phyloP scores from a whole-genome alignment of 2,797 vertebrate species.

The Melanotaenia nigrans region DNA sequence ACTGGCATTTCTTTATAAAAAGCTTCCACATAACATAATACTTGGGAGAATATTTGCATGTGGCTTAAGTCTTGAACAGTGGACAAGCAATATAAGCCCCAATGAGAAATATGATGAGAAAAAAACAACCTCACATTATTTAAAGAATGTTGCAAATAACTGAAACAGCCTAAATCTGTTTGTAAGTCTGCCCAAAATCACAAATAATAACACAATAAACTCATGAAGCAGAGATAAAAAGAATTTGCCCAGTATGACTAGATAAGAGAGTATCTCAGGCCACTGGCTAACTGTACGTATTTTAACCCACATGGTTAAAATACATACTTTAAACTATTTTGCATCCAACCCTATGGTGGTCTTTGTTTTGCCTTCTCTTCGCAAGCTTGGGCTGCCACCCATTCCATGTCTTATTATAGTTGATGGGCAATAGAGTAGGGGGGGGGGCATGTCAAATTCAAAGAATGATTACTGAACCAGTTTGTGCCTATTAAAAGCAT shows the following conservation, averaged over 20 bases:
- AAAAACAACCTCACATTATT: background rate
- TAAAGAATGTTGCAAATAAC: slow-evolving; percentile 8
- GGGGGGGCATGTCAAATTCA: slow-evolving; percentile 76
- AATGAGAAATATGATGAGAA: background rate
- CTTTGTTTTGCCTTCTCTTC: slow-evolving; percentile 74
- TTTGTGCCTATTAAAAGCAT: slow-evolving; percentile 82
- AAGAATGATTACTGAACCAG: slow-evolving; percentile 82
- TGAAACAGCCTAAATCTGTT: slow-evolving; percentile 2
- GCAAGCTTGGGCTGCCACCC: slow-evolving; percentile 75
- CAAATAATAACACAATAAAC: slow-evolving; percentile 10
- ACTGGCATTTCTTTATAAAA: slow-evolving; percentile 26
- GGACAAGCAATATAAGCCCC: slow-evolving; percentile 16
- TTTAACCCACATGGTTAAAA: slow-evolving; percentile 11
- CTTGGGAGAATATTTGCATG: slow-evolving; percentile 32
- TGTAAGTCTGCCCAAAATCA: slow-evolving; percentile 6
- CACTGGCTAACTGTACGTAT: slow-evolving; percentile 21
- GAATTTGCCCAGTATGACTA: slow-evolving; percentile 12
- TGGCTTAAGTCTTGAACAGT: slow-evolving; percentile 58
- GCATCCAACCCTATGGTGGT: slow-evolving; percentile 46
- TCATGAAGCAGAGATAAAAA: slow-evolving; percentile 17
- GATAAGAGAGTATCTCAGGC: slow-evolving; percentile 15
- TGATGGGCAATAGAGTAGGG: slow-evolving; percentile 68
- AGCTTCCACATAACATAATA: slow-evolving; percentile 21
- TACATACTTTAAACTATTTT: slow-evolving; percentile 26
- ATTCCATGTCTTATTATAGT: slow-evolving; percentile 84